Base-by-base conservation (phyloP, 2,113 vertebrate species). In the Sapajus apella region DNA sequence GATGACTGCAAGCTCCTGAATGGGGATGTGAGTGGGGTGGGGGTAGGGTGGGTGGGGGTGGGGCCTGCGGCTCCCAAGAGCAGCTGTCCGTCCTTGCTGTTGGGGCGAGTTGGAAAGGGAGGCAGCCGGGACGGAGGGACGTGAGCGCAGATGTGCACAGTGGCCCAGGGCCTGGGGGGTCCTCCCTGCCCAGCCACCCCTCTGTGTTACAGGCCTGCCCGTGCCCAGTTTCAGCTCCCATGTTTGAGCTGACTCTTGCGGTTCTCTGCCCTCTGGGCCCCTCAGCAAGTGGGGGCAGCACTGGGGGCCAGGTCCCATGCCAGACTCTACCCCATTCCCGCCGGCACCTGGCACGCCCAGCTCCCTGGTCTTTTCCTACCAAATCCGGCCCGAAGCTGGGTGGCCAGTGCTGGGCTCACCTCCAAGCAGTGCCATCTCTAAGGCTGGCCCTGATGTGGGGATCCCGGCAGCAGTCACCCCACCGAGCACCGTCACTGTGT, bases 1-100 rank as follows among this genome's bases (percentile, higher is more conserved):
- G 99, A 99, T 1, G 99, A 99, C 97, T 99, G 99, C 95, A 99
- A 99, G 97, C 97, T 99, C 45, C 99, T 99, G 98, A 99, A 99
- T 0, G 99, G 99, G 98, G 99, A 99, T 73, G 99, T 99, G 99
- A 98, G 99, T 98, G 61, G 72, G 23, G 16, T 3, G 13, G 16
- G 17, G 61, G 27, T 6, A 2, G 27, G 61, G 61, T 2, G 5
- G 27, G 52, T 5, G 16, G 11, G 5, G 32, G 3, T 0, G 12
- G 6, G 75, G 43, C 6, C 27, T 3, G 11, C 21, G 9, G 86
- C 17, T 70, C 47, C 3, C 8, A 5, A n/a, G 79, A 40, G 30
- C 76, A 43, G 55, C 16, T 27, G 58, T 35, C 4, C 1, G 21
- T 47, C 21, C 35, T 68, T 20, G 61, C 32, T n/a, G 14, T 9